A percentile compares a stretch with the other conserved stretches of the same genome.
Evolutionary conservation across 37 sponge, comb jelly and placozoan genomes (phyloP).

Genomic region (Sycon ciliatum): DNA sequence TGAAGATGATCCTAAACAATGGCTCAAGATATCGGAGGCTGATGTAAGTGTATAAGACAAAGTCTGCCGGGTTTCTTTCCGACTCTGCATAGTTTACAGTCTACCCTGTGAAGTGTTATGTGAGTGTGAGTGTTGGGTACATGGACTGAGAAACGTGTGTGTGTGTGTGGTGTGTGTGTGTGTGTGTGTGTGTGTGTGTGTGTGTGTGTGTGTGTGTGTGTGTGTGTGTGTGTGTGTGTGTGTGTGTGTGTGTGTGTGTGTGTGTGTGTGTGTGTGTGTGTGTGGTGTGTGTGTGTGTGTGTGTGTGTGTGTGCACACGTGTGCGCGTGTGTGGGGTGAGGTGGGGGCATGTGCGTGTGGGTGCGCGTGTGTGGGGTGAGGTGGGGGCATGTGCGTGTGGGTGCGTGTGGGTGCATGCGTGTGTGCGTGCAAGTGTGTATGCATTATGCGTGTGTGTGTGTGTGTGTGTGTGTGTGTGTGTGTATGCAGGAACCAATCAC

Average conservation of each 20-base stretch:
- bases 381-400: no score
- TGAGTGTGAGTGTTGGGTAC: not conserved
- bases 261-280: no score
- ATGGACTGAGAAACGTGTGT: no score
- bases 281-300: constrained; percentile 28
- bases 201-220: not conserved
- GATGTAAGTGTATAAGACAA: constrained; percentile 45
- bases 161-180: no score
- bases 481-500: no score
- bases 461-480: not conserved
- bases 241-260: not conserved
- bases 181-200: constrained; percentile 16
- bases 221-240: constrained; percentile 25
- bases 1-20: constrained; percentile 75
- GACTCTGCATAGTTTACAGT: not conserved
- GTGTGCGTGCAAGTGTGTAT: no score
- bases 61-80: not conserved
- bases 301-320: constrained; percentile 18
- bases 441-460: no score
- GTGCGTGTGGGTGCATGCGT: no score
- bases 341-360: no score
- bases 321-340: no score
- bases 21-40: constrained; percentile 80
- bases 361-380: no score
- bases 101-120: not conserved